Percentiles rank a stretch among this genome's conserved stretches.
These are phyloP conservation scores for Sympetrum striolatum DNA, from an alignment of 2,888 invertebrate genomes.

Conservation along the genomic window DNA sequence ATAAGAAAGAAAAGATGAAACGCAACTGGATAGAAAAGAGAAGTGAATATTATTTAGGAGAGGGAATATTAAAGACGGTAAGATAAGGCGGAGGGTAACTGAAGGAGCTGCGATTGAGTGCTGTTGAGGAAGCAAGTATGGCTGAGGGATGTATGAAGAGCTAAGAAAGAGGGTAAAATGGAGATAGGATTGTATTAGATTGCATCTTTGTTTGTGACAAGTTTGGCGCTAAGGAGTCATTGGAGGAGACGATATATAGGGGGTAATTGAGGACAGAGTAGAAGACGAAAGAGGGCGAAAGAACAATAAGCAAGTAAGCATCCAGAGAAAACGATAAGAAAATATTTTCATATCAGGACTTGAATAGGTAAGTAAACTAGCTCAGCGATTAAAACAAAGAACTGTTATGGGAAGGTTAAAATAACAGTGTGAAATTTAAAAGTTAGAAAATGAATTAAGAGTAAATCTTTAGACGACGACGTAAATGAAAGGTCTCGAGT, in stretches of 20 bases:
- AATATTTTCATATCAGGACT: too few relatives aligned
- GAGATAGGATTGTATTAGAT: too few relatives aligned
- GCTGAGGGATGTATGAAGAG: background rate
- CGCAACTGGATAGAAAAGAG: background rate
- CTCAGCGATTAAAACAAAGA: too few relatives aligned
- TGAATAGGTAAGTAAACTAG: too few relatives aligned
- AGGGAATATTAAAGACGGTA: background rate
- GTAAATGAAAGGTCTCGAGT: too few relatives aligned
- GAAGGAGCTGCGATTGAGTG: background rate
- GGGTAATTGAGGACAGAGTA: background rate
- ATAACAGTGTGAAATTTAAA: too few relatives aligned
- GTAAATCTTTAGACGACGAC: too few relatives aligned
- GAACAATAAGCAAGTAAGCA: background rate
- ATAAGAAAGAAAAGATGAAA: background rate
- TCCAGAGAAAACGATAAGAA: too few relatives aligned
- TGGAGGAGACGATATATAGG: background rate
- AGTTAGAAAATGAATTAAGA: too few relatives aligned
- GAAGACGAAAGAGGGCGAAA: background rate
- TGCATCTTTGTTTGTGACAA: too few relatives aligned
- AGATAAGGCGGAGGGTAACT: background rate
- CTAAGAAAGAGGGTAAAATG: background rate
- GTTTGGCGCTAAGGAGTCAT: background rate
- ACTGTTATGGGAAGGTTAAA: too few relatives aligned
- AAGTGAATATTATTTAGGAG: background rate
- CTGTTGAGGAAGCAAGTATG: background rate